Base-by-base conservation (phyloP, 2,797 vertebrate genomes). In the Astyanax mexicanus region DNA sequence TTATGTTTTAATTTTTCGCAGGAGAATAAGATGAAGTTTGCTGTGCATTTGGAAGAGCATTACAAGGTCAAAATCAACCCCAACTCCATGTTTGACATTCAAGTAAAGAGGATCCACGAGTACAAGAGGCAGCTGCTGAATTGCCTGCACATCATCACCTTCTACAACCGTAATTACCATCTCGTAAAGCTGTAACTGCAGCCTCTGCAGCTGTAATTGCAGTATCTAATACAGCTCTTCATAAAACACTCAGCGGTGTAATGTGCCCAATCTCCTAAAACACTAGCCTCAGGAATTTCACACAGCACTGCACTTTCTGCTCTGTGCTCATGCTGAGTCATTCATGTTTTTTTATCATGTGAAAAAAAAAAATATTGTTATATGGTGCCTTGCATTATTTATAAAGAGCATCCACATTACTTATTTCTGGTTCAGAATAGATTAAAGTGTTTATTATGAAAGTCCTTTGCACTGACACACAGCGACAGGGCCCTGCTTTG, bases 11-110 rank as follows among this genome's bases (percentile, higher is more conserved):
- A 17, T 68, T 65, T 68, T 65, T 27, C 17, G 17, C 42, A 98
- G 96, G 96, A 98, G 89, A 98, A 96, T 88, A 98, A 98, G 87
- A 78, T 95, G 87, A 98, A 98, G 91, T 96, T 98, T 32, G 83
- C 96, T 0, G 92, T 87, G 0, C 82, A 94, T 9, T 90, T 98
- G 0, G 96, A 98, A 78, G 91, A 90, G 27, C 90, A 95, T 0
- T 95, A 95, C 83, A 95, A 95, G 73, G 92, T 98, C 78, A 94
- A 93, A 68, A 95, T 98, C 88, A 98, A 98, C 84, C 93, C 93
- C 27, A 87, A 86, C 81, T 98, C 96, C 1, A 95, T 98, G 91
- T 98, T 98, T 3, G 96, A 98, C 3, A 57, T 98, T 25, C 96
- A 98, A 1, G 96, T 98, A 86, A 98, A 98, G 85, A 92, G 96